Conservation (phyloP, 2,888 invertebrate genomes). For the Digitonthophagus gazella region DNA sequence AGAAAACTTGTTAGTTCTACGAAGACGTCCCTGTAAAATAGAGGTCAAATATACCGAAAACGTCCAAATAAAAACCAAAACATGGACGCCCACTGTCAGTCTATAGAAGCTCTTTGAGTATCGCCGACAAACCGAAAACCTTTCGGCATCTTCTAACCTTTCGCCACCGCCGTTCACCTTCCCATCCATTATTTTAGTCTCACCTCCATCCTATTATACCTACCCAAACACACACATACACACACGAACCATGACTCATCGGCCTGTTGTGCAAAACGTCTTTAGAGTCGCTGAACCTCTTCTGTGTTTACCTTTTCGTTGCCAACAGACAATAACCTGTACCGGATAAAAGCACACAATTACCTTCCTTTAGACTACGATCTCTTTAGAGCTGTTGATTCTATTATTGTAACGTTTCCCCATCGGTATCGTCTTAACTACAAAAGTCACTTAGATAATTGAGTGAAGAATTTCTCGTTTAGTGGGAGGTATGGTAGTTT, state of each 20-base stretch:
- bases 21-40: neutral
- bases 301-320: neutral
- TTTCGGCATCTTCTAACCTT: neutral
- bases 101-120: neutral
- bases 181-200: neutral
- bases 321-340: neutral
- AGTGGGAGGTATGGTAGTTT: neutral
- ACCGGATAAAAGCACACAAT: too few relatives aligned
- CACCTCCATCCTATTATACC: neutral
- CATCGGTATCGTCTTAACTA: neutral
- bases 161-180: neutral
- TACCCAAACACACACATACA: neutral
- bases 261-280: neutral
- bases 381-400: neutral
- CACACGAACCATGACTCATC: neutral
- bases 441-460: too few relatives aligned
- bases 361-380: too few relatives aligned
- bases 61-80: neutral
- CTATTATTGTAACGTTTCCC: neutral
- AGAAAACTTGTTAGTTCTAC: neutral
- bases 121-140: neutral
- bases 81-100: neutral
- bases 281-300: neutral
- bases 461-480: too few relatives aligned
- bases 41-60: neutral